phyloP scores from a whole-genome alignment of 2,888 invertebrate genomes.

The Tuberolachnus salignus region DNA sequence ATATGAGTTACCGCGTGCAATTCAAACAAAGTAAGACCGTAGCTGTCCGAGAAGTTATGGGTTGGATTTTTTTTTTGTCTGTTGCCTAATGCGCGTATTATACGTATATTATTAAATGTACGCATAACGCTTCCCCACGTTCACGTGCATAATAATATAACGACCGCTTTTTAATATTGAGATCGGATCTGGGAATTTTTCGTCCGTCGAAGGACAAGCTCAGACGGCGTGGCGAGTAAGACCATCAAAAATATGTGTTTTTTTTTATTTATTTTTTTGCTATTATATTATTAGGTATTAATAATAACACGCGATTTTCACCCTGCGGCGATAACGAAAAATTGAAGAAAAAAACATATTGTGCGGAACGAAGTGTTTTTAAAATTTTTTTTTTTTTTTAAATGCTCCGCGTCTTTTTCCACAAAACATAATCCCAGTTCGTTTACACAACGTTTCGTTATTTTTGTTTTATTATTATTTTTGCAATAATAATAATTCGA shows the following conservation, averaged over 20 bases:
- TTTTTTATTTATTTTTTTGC: not conserved
- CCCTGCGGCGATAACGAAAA: not conserved
- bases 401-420: slow-evolving; percentile 4
- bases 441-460: slow-evolving; percentile 14
- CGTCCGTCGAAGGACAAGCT: slow-evolving; percentile 28
- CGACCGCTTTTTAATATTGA: slow-evolving; percentile 3
- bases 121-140: too few relatives aligned
- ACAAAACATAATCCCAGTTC: slow-evolving; percentile 14
- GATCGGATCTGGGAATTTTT: slow-evolving; percentile 30
- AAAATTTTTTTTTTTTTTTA: too few relatives aligned
- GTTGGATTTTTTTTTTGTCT: not conserved
- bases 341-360: not conserved
- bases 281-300: not conserved
- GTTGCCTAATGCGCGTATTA: not conserved
- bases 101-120: not conserved
- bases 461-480: too few relatives aligned
- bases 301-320: not conserved
- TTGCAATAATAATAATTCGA: slow-evolving; percentile 36
- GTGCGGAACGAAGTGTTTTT: not conserved
- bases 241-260: slow-evolving; percentile 9
- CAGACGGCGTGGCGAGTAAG: slow-evolving; percentile 1
- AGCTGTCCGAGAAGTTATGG: not conserved
- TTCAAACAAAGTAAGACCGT: not conserved
- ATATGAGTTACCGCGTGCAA: not conserved
- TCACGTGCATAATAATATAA: too few relatives aligned